Percentiles rank a stretch among this genome's conserved stretches.
Conservation (phyloP, 2,113 vertebrate species). For the Glaucomys volans region DNA sequence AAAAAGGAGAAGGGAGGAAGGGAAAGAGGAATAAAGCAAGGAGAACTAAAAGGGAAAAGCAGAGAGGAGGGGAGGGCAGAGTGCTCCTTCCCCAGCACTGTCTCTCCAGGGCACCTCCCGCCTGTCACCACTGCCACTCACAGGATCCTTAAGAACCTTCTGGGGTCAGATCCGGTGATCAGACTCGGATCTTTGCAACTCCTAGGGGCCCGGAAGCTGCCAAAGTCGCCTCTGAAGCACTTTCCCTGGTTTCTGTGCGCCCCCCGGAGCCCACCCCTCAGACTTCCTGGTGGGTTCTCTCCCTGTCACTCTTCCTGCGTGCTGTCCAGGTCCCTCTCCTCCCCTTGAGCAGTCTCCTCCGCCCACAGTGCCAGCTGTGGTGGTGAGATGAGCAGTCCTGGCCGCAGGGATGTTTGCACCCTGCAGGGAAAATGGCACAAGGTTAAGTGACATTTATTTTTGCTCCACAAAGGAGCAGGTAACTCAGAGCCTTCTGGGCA, state of each 20-base stretch:
- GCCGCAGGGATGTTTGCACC: not conserved
- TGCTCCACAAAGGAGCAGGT: not conserved
- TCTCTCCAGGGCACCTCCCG: too few relatives aligned
- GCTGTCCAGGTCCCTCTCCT: not conserved
- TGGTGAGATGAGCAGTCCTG: fast-evolving
- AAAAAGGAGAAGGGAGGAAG: not conserved
- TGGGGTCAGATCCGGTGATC: too few relatives aligned
- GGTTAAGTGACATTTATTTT: not conserved
- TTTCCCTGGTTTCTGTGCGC: not conserved
- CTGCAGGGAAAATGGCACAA: not conserved
- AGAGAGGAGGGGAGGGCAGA: not conserved
- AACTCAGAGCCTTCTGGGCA: not conserved
- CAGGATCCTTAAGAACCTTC: not conserved
- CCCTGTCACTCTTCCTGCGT: not conserved
- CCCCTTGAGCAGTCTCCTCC: too few relatives aligned
- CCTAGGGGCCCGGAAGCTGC: not conserved
- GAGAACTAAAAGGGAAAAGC: not conserved
- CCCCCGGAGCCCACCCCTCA: not conserved
- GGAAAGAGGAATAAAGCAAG: not conserved
- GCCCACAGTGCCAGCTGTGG: not conserved
- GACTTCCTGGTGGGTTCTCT: not conserved
- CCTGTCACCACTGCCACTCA: not conserved
- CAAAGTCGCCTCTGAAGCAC: not conserved
- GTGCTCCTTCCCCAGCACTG: too few relatives aligned
- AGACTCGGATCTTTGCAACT: not conserved